These are phyloP conservation scores for Ambastaia sidthimunki DNA, from an alignment of 2,797 vertebrate genomes.

Conservation along the genomic window DNA sequence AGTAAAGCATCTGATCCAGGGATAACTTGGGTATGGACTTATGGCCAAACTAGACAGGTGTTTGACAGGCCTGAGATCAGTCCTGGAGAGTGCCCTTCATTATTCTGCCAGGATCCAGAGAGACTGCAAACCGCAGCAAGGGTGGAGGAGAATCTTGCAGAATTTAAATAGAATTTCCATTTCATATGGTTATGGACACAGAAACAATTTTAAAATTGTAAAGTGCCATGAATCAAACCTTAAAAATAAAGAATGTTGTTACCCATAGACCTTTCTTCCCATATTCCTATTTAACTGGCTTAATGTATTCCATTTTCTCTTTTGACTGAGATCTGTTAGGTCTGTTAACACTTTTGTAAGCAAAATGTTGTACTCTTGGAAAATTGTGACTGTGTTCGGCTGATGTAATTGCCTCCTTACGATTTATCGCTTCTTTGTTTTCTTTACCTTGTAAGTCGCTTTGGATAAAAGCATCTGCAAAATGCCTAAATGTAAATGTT, in stretches of 20 bases:
- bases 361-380: too few species aligned
- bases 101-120: conserved; percentile 45
- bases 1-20: not conserved
- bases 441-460: too few species aligned
- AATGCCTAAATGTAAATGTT: too few species aligned
- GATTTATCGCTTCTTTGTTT: too few species aligned
- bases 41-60: conserved; percentile 56
- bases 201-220: too few species aligned
- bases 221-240: too few species aligned
- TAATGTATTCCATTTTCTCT: not conserved
- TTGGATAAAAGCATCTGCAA: too few species aligned
- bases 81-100: conserved; percentile 40
- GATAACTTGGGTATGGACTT: not conserved
- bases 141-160: not conserved
- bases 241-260: not conserved
- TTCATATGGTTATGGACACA: too few species aligned
- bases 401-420: too few species aligned
- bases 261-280: not conserved
- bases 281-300: not conserved
- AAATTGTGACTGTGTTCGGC: too few species aligned
- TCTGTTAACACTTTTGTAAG: too few species aligned
- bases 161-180: too few species aligned
- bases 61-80: conserved; percentile 53
- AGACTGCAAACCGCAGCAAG: conserved; percentile 44
- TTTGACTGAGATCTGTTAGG: not conserved